phyloP scores from a whole-genome alignment of 92 coral and sea anemone species.

The Parazoanthus darwini region DNA sequence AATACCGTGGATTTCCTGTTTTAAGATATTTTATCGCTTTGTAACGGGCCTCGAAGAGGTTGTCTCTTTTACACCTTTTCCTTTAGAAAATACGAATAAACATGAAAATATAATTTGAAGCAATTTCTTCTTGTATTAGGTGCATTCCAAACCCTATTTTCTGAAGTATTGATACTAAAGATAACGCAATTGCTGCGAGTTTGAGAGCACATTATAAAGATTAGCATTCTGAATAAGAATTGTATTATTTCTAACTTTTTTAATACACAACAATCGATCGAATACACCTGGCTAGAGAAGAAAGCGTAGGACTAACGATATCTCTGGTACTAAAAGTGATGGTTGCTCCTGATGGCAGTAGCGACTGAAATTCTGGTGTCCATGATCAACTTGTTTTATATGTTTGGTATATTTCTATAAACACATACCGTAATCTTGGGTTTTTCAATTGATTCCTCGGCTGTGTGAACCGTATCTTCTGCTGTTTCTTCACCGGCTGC shows the following conservation, averaged over 20 bases:
- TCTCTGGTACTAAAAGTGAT: background rate
- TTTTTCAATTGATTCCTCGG: conserved; percentile 73
- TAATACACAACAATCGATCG: background rate
- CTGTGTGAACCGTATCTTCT: conserved; percentile 57
- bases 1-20: background rate
- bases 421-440: conserved; percentile 49
- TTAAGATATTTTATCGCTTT: background rate
- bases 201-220: background rate
- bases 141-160: background rate
- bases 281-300: background rate
- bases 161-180: background rate
- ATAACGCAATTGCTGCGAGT: background rate
- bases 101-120: background rate
- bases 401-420: background rate
- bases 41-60: background rate
- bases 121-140: background rate
- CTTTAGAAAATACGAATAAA: no score
- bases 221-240: background rate
- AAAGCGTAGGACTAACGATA: no score
- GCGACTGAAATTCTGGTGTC: background rate
- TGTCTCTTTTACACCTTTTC: background rate
- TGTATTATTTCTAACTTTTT: background rate
- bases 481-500: conserved; percentile 77
- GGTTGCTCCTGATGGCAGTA: background rate
- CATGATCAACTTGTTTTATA: background rate